Evolutionary conservation across 2,797 vertebrate genomes (phyloP).

Genomic region (Scarus forsteni): DNA sequence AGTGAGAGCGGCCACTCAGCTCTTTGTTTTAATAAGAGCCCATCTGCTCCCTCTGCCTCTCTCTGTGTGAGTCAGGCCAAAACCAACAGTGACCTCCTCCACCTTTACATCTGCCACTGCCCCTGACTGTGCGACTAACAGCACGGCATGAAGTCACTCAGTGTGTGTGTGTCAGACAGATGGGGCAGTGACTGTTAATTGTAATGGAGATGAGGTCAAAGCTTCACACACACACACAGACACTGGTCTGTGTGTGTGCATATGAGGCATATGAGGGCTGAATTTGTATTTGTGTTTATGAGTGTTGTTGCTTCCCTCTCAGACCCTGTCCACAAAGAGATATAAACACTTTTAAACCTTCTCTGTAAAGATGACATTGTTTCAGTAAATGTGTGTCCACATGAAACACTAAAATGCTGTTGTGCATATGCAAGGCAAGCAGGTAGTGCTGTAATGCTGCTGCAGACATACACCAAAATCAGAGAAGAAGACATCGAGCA

Average conservation of each 20-base stretch:
- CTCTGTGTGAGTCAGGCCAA: constrained; percentile 47
- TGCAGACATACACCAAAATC: too few relatives aligned
- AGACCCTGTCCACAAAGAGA: too few relatives aligned
- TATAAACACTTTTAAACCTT: too few relatives aligned
- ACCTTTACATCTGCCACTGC: constrained; percentile 66
- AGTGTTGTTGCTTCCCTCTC: too few relatives aligned
- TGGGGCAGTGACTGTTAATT: constrained; percentile 66
- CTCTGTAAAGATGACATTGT: too few relatives aligned
- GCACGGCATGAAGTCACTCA: constrained; percentile 62
- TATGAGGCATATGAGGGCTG: background rate
- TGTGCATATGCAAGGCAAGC: too few relatives aligned
- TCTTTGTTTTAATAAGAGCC: constrained; percentile 59
- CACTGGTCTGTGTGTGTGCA: constrained; percentile 1
- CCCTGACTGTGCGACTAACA: constrained; percentile 72
- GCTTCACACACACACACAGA: constrained; percentile 40
- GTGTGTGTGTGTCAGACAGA: constrained; percentile 63
- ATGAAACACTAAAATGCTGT: too few relatives aligned
- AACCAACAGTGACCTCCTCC: constrained; percentile 60
- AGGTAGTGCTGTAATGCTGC: too few relatives aligned
- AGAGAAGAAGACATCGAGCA: too few relatives aligned
- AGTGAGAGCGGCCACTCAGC: constrained; percentile 10
- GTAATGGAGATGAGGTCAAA: constrained; percentile 78
- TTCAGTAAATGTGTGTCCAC: too few relatives aligned
- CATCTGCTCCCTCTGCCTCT: constrained; percentile 51
- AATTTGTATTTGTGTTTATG: too few relatives aligned